These are phyloP conservation scores for Hymenopus coronatus DNA, from an alignment of 2,888 invertebrate species.

Conservation along the genomic window DNA sequence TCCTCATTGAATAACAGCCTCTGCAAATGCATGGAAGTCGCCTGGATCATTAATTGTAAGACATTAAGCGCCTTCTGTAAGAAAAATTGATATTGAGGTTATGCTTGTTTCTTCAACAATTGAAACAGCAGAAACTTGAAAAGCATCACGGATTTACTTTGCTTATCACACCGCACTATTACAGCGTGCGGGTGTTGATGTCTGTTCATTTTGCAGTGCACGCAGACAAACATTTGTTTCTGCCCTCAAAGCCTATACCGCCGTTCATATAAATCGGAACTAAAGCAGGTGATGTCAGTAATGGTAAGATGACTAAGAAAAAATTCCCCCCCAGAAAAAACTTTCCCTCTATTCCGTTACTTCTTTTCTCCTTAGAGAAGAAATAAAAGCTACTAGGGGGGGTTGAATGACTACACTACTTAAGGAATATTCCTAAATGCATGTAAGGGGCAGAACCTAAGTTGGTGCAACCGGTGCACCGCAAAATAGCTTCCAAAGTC, in stretches of 20 bases:
- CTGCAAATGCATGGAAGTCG: conserved; percentile 10
- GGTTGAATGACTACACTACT: too few species aligned
- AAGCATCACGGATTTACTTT: not conserved
- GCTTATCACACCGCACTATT: not conserved
- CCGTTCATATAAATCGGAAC: too few species aligned
- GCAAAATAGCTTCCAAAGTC: too few species aligned
- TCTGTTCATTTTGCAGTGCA: not conserved
- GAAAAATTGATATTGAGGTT: not conserved
- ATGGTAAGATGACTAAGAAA: too few species aligned
- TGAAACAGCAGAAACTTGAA: not conserved
- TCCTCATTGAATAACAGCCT: conserved; percentile 51
- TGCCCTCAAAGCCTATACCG: not conserved
- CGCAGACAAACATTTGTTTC: not conserved
- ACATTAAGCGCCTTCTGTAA: not conserved
- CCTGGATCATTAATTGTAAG: not conserved
- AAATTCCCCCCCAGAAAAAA: too few species aligned
- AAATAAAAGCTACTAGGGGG: too few species aligned
- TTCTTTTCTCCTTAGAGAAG: too few species aligned
- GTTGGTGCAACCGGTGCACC: too few species aligned
- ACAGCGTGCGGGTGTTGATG: not conserved
- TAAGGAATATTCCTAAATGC: too few species aligned
- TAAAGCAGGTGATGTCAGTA: too few species aligned
- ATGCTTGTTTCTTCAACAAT: not conserved
- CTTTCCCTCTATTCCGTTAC: too few species aligned
- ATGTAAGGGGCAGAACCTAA: too few species aligned